A percentile compares a stretch with the other conserved stretches of the same genome.
Evolutionary conservation across 2,797 vertebrate species (phyloP).

Genomic region (Poecilia picta): DNA sequence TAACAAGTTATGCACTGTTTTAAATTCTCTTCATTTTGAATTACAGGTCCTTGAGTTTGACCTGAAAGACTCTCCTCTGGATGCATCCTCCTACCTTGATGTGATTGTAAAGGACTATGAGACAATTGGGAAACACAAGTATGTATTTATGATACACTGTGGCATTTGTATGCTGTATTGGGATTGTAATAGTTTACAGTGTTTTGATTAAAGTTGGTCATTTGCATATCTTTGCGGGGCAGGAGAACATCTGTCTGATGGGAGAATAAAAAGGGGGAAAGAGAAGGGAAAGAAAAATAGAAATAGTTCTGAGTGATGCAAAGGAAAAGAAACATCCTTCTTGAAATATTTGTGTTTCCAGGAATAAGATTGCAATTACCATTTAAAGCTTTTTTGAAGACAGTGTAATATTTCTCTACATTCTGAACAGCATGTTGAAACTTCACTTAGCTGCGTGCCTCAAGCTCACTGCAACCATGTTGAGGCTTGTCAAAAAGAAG

Average conservation of each 20-base stretch:
- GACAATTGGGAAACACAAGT: conserved; percentile 98
- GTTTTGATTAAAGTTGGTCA: background rate
- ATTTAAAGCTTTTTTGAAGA: conserved; percentile 11
- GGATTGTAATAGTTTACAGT: background rate
- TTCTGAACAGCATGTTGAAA: conserved; percentile 25
- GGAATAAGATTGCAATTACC: background rate
- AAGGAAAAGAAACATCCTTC: background rate
- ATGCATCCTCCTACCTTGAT: conserved; percentile 87
- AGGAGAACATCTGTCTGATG: background rate
- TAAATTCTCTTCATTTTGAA: conserved; percentile 11
- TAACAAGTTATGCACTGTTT: background rate
- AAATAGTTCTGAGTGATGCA: background rate
- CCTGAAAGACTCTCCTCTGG: conserved; percentile 87
- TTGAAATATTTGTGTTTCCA: conserved; percentile 1
- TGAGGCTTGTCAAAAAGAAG: conserved; percentile 61
- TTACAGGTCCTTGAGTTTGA: conserved; percentile 93
- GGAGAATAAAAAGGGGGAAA: background rate
- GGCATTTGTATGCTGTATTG: background rate
- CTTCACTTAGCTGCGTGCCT: conserved; percentile 5
- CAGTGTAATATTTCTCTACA: background rate
- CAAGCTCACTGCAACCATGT: conserved; percentile 41
- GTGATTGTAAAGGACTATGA: conserved; percentile 95
- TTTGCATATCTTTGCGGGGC: background rate
- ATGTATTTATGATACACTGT: conserved; percentile 51
- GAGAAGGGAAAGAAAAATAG: background rate